Conservation (phyloP, 2,888 invertebrate genomes). For the Ischnura elegans region DNA sequence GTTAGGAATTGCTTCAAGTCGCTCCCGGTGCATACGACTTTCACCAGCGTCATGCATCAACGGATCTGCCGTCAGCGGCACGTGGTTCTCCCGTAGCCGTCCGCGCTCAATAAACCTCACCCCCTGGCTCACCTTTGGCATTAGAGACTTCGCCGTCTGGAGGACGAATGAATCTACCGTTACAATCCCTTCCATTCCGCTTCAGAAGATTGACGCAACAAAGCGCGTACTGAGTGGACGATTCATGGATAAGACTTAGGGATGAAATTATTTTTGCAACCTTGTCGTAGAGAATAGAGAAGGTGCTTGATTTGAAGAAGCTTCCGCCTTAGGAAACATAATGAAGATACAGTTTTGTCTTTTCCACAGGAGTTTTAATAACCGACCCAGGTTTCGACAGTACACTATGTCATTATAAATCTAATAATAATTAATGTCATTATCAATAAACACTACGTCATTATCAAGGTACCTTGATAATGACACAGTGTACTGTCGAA, state of each 20-base stretch:
- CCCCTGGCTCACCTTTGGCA: background rate
- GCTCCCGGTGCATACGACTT: background rate
- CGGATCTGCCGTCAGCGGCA: background rate
- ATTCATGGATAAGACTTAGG: background rate
- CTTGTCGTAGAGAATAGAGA: too few relatives aligned
- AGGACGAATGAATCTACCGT: background rate
- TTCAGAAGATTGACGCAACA: background rate
- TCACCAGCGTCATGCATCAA: conserved; percentile 5
- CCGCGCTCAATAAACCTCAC: background rate
- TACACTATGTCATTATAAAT: too few relatives aligned
- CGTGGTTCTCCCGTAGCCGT: background rate
- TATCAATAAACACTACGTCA: background rate
- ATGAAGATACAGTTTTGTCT: too few relatives aligned
- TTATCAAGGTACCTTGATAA: too few relatives aligned
- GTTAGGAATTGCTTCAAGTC: background rate
- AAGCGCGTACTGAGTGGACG: background rate
- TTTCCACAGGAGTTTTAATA: background rate
- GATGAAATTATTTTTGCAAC: background rate
- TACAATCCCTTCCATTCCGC: background rate
- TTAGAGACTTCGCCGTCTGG: background rate
- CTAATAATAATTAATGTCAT: background rate
- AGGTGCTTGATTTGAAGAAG: too few relatives aligned
- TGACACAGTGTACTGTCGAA: too few relatives aligned
- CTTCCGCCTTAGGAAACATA: too few relatives aligned
- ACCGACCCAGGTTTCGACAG: background rate